Evolutionary conservation across 2,888 invertebrate species (phyloP), one percentile per base, ranked within the genome.

Genomic region (Polydrusus pterygomalis): DNA sequence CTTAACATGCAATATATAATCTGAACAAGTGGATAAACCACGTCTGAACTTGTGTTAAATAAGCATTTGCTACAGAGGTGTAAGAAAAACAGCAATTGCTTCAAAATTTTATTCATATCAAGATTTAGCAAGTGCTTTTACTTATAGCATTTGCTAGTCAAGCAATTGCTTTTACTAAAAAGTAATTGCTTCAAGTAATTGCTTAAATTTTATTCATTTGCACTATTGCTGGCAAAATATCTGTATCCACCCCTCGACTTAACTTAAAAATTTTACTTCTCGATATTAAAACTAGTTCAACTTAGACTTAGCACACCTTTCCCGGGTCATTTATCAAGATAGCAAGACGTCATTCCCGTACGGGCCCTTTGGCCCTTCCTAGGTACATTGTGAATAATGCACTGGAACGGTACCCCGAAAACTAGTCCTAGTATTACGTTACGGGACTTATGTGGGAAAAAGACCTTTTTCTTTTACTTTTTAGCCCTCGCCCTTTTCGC

Each of bases 381-480:
- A 69, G 62, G 69, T 74, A 49, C 18, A 62, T 60, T 69, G 38
- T 69, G 47, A 63, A 68, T 54, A 38, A 68, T 54, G 25, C 40
- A 18, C 34, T 56, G 51, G 43, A 13, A 47, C 45, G 15, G 18
- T 71, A 30, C 63, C 62, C 43, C 15, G 54, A 51, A 67, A 75
- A 75, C 71, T 60, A 68, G 71, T 70, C 70, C 30, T 20, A 34
- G 17, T 65, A 54, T 25, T 60, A 58, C 73, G 60, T 69, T 62
- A 74, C 60, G 63, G 74, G 68, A 67, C 60, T 60, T 75, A 71
- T 75, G 75, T 47, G 75, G 75, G 71, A 75, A 71, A n/a, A 63
- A 67, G 60, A 75, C 71, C 68, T 71, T 75, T 75, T 71, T 47
- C 65, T 58, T 63, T 70, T 40, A 43, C 45, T 51, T 43, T 71